Evolutionary conservation across 2,113 vertebrate species (phyloP).

Genomic region (Butorides virescens): DNA sequence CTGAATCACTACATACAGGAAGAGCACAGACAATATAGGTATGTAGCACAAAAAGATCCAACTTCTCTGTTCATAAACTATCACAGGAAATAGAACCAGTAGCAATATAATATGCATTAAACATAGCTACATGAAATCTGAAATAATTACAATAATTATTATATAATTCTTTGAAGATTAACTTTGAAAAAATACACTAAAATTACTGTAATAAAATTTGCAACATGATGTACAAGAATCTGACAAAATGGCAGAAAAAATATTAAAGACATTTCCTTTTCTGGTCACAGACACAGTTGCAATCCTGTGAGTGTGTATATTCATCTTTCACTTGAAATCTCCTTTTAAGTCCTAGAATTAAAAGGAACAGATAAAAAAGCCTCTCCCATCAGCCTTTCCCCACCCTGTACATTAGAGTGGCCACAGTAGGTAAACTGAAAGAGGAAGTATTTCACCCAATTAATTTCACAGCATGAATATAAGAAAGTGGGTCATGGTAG

Average conservation of each 20-base stretch:
- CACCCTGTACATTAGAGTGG: neutral
- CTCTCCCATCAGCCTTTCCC: neutral
- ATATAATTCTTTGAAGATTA: neutral
- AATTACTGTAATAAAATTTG: neutral
- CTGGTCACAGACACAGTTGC: neutral
- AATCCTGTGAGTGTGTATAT: neutral
- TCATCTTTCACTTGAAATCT: neutral
- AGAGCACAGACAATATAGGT: neutral
- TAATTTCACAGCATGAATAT: constrained; percentile 31
- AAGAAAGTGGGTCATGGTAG: neutral
- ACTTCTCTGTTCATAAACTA: neutral
- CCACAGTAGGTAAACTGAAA: neutral
- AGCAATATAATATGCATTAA: neutral
- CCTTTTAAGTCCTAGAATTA: neutral
- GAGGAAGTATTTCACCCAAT: neutral
- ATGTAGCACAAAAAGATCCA: neutral
- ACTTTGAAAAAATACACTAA: neutral
- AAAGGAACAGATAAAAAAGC: neutral
- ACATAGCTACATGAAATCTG: neutral
- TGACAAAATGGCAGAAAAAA: neutral
- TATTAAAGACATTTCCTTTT: neutral
- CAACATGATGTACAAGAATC: neutral
- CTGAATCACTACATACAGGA: neutral
- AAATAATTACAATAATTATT: neutral
- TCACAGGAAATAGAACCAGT: neutral